Conservation (phyloP, 1,140 invertebrate genomes). For the Aphidius gifuensis region DNA sequence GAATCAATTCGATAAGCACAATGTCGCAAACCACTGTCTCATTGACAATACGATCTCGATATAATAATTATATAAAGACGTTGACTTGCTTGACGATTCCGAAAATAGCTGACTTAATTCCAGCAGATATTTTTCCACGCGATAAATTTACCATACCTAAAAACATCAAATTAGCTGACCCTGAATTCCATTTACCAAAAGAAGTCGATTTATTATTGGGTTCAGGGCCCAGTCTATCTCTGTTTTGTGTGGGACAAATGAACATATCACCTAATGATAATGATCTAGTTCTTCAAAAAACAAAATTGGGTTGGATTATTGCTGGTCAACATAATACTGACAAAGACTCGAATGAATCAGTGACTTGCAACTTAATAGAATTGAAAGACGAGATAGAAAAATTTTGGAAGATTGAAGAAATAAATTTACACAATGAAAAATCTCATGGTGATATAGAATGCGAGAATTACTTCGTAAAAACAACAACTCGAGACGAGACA, state of each 20-base stretch:
- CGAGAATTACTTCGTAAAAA: constrained; percentile 1
- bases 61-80: constrained; percentile 18
- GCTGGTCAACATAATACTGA: not conserved
- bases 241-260: constrained; percentile 22
- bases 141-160: constrained; percentile 23
- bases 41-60: not conserved
- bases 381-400: constrained; percentile 12
- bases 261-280: not conserved
- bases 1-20: too few species aligned
- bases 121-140: constrained; percentile 18
- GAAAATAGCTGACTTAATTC: constrained; percentile 17
- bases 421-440: not conserved
- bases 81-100: constrained; percentile 23
- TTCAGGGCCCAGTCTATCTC: constrained; percentile 23
- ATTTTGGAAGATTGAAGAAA: not conserved
- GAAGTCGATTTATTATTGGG: constrained; percentile 27
- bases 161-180: constrained; percentile 27
- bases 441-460: not conserved
- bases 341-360: not conserved
- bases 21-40: too few species aligned
- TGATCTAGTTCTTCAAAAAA: constrained; percentile 21
- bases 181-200: constrained; percentile 22
- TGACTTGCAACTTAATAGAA: not conserved
- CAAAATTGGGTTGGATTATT: constrained; percentile 22
- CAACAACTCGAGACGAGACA: constrained; percentile 4